These are phyloP conservation scores for Macrotus californicus DNA, from an alignment of 2,113 vertebrate species.

Conservation along the genomic window DNA sequence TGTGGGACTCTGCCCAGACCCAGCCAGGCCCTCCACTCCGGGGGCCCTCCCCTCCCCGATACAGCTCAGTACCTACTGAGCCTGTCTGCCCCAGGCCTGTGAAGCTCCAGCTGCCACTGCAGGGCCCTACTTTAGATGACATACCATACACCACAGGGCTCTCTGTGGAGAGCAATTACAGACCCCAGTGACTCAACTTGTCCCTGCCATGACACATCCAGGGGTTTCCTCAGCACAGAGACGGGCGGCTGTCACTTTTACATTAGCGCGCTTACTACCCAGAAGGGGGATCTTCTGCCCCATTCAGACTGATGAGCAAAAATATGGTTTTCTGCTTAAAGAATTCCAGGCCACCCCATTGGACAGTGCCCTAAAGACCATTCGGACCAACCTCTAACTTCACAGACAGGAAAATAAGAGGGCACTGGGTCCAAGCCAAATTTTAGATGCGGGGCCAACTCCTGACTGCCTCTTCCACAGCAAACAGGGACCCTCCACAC, in stretches of 20 bases:
- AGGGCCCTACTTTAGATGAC: not conserved
- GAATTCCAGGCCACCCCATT: not conserved
- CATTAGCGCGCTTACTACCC: fast-evolving
- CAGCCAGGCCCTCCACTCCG: too few species aligned
- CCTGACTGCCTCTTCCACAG: not conserved
- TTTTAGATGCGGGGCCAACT: not conserved
- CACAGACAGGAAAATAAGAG: not conserved
- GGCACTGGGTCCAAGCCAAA: not conserved
- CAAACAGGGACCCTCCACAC: not conserved
- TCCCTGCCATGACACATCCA: fast-evolving
- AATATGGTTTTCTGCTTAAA: not conserved
- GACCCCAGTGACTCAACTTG: fast-evolving
- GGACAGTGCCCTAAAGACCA: not conserved
- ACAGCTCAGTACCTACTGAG: not conserved
- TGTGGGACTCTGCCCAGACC: not conserved
- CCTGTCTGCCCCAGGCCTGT: too few species aligned
- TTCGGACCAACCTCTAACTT: not conserved
- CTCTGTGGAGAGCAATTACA: not conserved
- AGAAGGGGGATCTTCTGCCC: not conserved
- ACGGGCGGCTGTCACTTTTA: fast-evolving
- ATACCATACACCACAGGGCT: fast-evolving
- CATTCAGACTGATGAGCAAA: not conserved
- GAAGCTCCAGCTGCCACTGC: not conserved
- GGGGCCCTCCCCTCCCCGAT: too few species aligned
- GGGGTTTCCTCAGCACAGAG: not conserved